phyloP scores from a whole-genome alignment of 2,113 vertebrate species.

The Gymnarchus niloticus region DNA sequence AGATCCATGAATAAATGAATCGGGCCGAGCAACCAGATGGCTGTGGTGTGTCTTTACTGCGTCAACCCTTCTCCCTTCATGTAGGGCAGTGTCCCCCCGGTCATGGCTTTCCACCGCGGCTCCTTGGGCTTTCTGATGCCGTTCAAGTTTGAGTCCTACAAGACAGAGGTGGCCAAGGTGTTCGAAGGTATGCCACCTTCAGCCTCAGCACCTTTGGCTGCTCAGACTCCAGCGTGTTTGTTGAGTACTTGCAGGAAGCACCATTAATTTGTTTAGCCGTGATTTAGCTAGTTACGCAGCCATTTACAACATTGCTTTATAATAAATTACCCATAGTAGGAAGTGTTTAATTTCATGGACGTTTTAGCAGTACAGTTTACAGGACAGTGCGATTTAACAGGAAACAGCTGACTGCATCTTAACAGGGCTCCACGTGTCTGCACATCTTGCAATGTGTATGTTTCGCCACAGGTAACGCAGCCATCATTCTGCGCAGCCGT shows the following conservation, averaged over 20 bases:
- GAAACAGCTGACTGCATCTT: background rate
- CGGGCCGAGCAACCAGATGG: background rate
- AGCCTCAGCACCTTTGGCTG: background rate
- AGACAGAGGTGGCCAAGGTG: conserved; percentile 68
- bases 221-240: background rate
- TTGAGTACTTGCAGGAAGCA: too few species aligned
- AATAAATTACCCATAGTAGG: background rate
- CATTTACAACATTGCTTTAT: background rate
- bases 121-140: conserved; percentile 71
- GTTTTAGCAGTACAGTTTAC: background rate
- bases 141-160: conserved; percentile 71
- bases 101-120: conserved; percentile 73
- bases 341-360: background rate
- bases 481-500: conserved; percentile 69
- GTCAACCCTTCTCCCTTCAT: background rate
- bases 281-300: background rate
- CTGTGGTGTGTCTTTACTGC: background rate
- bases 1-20: too few species aligned
- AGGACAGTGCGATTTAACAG: too few species aligned
- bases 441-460: background rate
- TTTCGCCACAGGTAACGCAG: conserved; percentile 59
- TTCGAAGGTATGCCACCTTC: conserved; percentile 59
- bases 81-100: conserved; percentile 69
- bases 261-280: background rate
- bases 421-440: background rate